Conservation (phyloP, 1,140 invertebrate genomes). For the Euwallacea similis region DNA sequence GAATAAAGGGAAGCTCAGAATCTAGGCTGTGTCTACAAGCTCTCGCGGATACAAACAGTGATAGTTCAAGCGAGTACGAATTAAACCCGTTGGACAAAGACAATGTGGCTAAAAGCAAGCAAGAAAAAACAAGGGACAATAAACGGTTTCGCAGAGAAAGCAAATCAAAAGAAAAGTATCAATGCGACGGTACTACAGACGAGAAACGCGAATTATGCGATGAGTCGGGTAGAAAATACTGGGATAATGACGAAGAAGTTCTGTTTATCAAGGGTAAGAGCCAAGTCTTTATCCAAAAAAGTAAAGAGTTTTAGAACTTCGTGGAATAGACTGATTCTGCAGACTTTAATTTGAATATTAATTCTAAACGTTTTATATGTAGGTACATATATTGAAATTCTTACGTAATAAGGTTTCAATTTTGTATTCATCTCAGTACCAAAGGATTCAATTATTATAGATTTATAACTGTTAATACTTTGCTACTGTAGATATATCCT, state of each 20-base stretch:
- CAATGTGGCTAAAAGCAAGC: conserved; percentile 37
- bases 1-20: too few species aligned
- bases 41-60: conserved; percentile 34
- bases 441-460: too few species aligned
- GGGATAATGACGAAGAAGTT: conserved; percentile 31
- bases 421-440: too few species aligned
- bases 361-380: too few species aligned
- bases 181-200: conserved; percentile 26
- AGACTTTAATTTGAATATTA: too few species aligned
- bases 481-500: too few species aligned
- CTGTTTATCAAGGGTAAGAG: conserved; percentile 17
- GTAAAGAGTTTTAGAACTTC: conserved; percentile 7
- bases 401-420: too few species aligned
- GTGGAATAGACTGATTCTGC: too few species aligned
- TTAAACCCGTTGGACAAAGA: conserved; percentile 52
- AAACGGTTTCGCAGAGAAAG: conserved; percentile 38
- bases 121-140: conserved; percentile 41
- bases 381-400: too few species aligned
- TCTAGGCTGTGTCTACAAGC: too few species aligned
- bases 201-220: conserved; percentile 28
- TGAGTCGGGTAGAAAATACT: conserved; percentile 22
- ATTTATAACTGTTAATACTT: too few species aligned
- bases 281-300: conserved; percentile 17
- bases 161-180: conserved; percentile 38
- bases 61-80: conserved; percentile 52